Base-by-base conservation (phyloP, 2,797 vertebrate genomes). In the Chloroceryle amazona region DNA sequence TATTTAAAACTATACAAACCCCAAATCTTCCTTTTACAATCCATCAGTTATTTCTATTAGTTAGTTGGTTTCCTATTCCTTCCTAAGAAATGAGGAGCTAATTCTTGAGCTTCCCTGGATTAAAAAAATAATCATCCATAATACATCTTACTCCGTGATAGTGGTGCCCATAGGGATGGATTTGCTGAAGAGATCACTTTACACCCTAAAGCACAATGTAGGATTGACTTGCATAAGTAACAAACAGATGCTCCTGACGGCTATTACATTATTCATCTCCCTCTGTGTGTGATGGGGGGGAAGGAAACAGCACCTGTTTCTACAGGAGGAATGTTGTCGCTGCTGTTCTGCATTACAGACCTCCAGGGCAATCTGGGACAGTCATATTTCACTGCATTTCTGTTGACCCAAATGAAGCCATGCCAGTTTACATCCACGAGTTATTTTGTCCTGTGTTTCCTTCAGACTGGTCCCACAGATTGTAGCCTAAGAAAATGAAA, bases 181-280 rank as follows among this genome's bases (percentile, higher is more conserved):
- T 96, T 95, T 96, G 89, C 87, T 83, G 81, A 82, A 91, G 70
- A 68, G 87, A 95, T 95, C 65, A 2, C 81, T 95, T 96, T 89
- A 92, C 81, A 78, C 89, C 95, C 94, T 89, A 78, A 92, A 92
- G 90, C 86, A 87, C 79, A 71, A 79, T 86, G 86, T 67, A 52
- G 72, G 92, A 86, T 47, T 94, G 95, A 72, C 94, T 86, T 88
- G 84, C 42, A 72, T 86, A 90, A 93, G 87, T 88, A 95, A 88
- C 5, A n/a, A 93, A 95, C 83, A 95, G 94, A 92, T 95, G 94
- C 88, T 93, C 10, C 71, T 71, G 68, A 83, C 2, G 9, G 79
- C 76, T 91, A 70, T 91, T 91, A 81, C 73, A 62, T 95, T 97
- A 90, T 95, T 94, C 67, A 86, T 89, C 41, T 87, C 55, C 54